Conservation (phyloP, 2,797 vertebrate genomes). For the Rhinella marina region DNA sequence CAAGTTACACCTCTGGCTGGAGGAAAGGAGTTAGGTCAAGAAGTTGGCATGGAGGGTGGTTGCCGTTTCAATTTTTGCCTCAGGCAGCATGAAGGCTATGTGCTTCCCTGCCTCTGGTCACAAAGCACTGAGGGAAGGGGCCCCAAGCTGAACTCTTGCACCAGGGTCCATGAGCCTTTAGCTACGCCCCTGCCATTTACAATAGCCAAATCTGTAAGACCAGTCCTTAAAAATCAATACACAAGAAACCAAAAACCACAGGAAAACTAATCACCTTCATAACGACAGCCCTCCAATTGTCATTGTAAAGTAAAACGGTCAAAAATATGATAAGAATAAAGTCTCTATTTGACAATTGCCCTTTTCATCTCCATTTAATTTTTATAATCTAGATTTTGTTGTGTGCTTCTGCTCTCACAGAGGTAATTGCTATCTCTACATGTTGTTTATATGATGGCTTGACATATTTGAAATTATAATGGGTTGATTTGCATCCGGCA, state of each 20-base stretch:
- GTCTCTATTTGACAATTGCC: neutral
- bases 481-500: slow-evolving; percentile 27
- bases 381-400: neutral
- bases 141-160: too few species aligned
- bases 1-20: too few species aligned
- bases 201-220: neutral
- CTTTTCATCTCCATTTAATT: slow-evolving; percentile 25
- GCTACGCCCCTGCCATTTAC: neutral
- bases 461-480: slow-evolving; percentile 51
- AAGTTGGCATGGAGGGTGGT: too few species aligned
- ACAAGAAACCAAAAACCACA: neutral
- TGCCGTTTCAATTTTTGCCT: too few species aligned
- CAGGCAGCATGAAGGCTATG: too few species aligned
- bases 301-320: neutral
- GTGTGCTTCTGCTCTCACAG: neutral
- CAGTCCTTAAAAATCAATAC: neutral
- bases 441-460: slow-evolving; percentile 32
- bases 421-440: slow-evolving; percentile 23
- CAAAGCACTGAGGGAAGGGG: too few species aligned
- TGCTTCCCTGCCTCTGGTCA: too few species aligned
- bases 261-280: neutral
- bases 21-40: too few species aligned
- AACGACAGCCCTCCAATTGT: neutral
- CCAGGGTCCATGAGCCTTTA: too few species aligned
- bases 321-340: neutral